phyloP scores from a whole-genome alignment of 2,888 invertebrate genomes.

The Monochamus alternatus region DNA sequence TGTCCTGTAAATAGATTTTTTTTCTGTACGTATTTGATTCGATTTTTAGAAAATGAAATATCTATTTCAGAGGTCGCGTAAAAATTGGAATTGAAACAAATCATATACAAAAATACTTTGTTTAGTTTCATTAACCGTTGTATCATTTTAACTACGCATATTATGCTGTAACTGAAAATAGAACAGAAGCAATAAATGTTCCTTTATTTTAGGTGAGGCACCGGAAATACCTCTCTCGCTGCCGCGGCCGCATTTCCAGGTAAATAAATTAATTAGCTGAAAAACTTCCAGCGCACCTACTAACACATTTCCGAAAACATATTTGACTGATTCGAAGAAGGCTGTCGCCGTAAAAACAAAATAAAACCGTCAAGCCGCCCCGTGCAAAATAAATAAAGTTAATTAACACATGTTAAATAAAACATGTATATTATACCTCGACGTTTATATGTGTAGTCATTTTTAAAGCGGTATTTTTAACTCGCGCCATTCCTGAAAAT shows the following conservation, averaged over 20 bases:
- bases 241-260: constrained; percentile 9
- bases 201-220: constrained; percentile 3
- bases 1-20: no score
- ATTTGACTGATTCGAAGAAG: constrained; percentile 23
- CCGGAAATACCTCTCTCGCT: neutral
- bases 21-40: no score
- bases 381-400: constrained; percentile 42
- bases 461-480: constrained; percentile 43
- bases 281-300: constrained; percentile 12
- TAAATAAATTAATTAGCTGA: constrained; percentile 25
- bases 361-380: constrained; percentile 37
- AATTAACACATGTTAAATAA: constrained; percentile 35
- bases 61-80: no score
- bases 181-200: neutral
- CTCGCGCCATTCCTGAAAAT: constrained; percentile 43
- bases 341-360: constrained; percentile 18
- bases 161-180: neutral
- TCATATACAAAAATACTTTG: no score
- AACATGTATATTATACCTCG: constrained; percentile 31
- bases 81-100: no score
- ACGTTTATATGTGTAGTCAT: constrained; percentile 35
- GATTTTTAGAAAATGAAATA: no score
- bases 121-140: constrained; percentile 1
- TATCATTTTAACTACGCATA: neutral
- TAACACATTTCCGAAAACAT: constrained; percentile 11